Evolutionary conservation across 2,888 invertebrate genomes (phyloP).

Genomic region (Chrysolina haemoptera): DNA sequence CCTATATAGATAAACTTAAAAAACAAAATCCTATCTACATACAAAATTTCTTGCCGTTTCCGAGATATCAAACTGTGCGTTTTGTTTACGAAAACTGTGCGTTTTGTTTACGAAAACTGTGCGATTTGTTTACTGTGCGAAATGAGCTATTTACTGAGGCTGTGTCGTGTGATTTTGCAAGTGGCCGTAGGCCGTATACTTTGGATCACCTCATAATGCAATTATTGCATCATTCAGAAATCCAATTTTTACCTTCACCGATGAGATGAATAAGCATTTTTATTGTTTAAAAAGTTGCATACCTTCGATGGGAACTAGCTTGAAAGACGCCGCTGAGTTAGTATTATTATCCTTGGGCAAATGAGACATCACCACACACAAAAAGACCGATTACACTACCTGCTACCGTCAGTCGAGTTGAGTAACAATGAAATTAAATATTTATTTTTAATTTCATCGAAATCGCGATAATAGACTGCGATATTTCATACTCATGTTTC

Average conservation of each 20-base stretch:
- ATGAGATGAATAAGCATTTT: not conserved
- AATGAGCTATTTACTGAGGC: too few species aligned
- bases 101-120: too few species aligned
- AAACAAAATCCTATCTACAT: too few species aligned
- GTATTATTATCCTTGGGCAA: not conserved
- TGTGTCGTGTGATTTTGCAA: too few species aligned
- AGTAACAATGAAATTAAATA: not conserved
- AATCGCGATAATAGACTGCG: slow-evolving; percentile 14
- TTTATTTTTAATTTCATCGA: not conserved
- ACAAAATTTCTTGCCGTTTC: too few species aligned
- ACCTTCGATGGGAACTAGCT: slow-evolving; percentile 31
- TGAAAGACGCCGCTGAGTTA: slow-evolving; percentile 21
- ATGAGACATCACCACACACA: slow-evolving; percentile 15
- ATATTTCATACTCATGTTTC: not conserved
- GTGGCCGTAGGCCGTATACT: too few species aligned
- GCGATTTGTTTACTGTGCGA: too few species aligned
- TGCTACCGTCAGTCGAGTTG: not conserved
- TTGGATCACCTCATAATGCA: not conserved
- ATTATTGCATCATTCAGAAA: not conserved
- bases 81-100: too few species aligned
- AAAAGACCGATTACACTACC: not conserved
- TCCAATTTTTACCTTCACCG: not conserved
- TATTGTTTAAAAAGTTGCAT: not conserved
- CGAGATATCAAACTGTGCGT: too few species aligned
- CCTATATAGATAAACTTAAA: too few species aligned